phyloP scores from a whole-genome alignment of 2,797 vertebrate species.

The Darevskia mixta region DNA sequence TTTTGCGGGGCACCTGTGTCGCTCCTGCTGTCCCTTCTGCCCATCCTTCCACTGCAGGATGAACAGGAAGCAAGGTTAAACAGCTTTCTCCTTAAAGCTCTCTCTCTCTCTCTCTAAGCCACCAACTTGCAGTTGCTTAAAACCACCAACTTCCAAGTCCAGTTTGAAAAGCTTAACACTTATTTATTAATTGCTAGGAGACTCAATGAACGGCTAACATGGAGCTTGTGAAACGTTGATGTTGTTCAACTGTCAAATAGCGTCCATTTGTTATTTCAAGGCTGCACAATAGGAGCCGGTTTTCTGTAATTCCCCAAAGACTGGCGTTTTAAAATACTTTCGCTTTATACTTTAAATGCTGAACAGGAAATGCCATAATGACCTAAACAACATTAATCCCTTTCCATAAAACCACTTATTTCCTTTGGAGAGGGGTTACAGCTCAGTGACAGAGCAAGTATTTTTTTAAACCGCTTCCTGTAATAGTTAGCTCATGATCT shows the following conservation, averaged over 20 bases:
- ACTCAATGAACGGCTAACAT: background rate
- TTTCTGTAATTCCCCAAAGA: background rate
- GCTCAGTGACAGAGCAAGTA: background rate
- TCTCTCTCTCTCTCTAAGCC: no score
- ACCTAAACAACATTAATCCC: background rate
- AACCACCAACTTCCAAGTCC: background rate
- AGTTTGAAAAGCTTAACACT: background rate
- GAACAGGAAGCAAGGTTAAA: background rate
- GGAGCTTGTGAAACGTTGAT: background rate
- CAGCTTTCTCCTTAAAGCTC: background rate
- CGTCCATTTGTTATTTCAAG: background rate
- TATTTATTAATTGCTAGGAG: background rate
- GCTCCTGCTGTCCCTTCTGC: conserved; percentile 52
- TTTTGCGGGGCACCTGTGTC: conserved; percentile 43
- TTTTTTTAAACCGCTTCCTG: no score
- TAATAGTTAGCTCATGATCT: no score
- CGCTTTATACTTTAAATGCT: background rate
- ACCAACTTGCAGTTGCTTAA: background rate
- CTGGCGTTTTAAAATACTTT: background rate
- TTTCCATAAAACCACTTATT: background rate
- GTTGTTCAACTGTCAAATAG: background rate
- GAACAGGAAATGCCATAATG: background rate
- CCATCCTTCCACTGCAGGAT: conserved; percentile 69
- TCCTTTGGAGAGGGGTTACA: background rate
- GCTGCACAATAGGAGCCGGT: background rate